Conservation (phyloP, 2,888 invertebrate species). For the Andrena flavipes region DNA sequence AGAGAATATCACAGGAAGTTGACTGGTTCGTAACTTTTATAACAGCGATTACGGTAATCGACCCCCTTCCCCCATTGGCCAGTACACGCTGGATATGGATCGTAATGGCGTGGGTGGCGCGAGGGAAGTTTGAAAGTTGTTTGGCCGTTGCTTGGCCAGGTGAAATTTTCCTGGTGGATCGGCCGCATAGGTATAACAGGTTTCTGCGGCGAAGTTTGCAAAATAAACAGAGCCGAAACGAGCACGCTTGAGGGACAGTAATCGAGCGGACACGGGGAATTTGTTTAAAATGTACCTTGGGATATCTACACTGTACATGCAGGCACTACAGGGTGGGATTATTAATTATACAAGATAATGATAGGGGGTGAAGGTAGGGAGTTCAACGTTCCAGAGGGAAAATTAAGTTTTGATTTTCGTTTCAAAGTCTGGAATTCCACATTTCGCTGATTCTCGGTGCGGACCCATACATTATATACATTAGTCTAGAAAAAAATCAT, state of each 20-base stretch:
- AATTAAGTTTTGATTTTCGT: too few species aligned
- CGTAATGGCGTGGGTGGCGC: conserved; percentile 11
- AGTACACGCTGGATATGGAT: conserved; percentile 5
- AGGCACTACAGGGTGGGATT: neutral
- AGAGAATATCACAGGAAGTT: conserved; percentile 33
- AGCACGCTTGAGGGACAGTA: neutral
- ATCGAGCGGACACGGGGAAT: conserved; percentile 1
- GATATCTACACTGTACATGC: neutral
- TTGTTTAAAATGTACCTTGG: neutral
- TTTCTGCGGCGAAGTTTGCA: conserved; percentile 21
- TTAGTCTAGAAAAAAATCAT: too few species aligned
- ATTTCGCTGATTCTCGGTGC: too few species aligned
- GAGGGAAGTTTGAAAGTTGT: conserved; percentile 32
- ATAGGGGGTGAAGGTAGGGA: too few species aligned
- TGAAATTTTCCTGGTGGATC: conserved; percentile 12
- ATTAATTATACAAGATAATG: neutral
- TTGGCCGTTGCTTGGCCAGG: neutral
- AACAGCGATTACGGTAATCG: conserved; percentile 49
- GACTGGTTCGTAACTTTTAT: conserved; percentile 40
- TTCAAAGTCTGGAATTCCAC: too few species aligned
- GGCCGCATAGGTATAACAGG: conserved; percentile 3
- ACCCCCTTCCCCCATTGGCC: conserved; percentile 6
- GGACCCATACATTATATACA: too few species aligned
- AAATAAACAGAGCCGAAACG: conserved; percentile 33
- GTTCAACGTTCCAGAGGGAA: too few species aligned